Conservation (phyloP, 2,888 invertebrate species). For the Quadroppia sp. region DNA sequence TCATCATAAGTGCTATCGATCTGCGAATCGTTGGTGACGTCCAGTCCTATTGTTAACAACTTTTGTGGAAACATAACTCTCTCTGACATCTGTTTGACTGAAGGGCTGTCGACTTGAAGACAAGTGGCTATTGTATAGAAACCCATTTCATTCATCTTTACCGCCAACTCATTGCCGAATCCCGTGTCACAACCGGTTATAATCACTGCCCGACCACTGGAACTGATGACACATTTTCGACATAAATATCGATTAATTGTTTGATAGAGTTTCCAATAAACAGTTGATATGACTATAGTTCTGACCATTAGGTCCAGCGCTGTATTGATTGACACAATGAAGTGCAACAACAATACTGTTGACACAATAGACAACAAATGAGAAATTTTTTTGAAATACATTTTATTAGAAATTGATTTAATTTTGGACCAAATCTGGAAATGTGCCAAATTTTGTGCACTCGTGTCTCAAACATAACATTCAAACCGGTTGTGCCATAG, state of each 20-base stretch:
- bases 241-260: neutral
- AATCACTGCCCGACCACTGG: slow-evolving; percentile 66
- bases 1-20: slow-evolving; percentile 50
- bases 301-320: neutral
- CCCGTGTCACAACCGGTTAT: slow-evolving; percentile 43
- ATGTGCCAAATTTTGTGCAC: too few relatives aligned
- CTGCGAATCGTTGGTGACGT: slow-evolving; percentile 52
- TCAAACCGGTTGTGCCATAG: too few relatives aligned
- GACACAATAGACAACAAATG: neutral
- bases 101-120: neutral
- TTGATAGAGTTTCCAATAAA: neutral
- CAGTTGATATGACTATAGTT: neutral
- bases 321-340: neutral
- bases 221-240: slow-evolving; percentile 60
- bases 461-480: too few relatives aligned
- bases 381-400: too few relatives aligned
- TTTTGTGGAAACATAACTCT: neutral
- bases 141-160: slow-evolving; percentile 17
- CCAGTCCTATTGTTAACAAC: slow-evolving; percentile 51
- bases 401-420: too few relatives aligned
- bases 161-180: slow-evolving; percentile 40
- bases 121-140: slow-evolving; percentile 35
- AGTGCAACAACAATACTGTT: neutral
- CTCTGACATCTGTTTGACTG: neutral
- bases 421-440: too few relatives aligned